Evolutionary conservation across 1,140 invertebrate genomes (phyloP).

Genomic region (Panagrolaimus sp.): DNA sequence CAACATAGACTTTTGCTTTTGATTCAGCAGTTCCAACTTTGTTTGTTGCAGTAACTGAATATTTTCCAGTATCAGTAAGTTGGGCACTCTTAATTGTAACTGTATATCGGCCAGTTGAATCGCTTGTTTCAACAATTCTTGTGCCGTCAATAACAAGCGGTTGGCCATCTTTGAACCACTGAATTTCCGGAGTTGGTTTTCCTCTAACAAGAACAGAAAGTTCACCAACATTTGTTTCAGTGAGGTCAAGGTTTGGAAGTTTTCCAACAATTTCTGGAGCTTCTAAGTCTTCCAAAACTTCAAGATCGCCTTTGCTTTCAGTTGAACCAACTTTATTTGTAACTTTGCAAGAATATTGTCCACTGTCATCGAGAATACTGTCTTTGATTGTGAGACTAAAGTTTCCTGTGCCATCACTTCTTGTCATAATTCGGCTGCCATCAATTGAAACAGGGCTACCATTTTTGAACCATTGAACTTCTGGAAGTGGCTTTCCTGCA

Average conservation of each 20-base stretch:
- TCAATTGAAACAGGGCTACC: constrained; percentile 68
- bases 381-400: constrained; percentile 56
- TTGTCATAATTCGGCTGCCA: constrained; percentile 61
- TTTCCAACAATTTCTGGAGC: constrained; percentile 21
- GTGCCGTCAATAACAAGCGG: constrained; percentile 65
- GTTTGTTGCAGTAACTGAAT: constrained; percentile 46
- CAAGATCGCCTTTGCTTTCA: background rate
- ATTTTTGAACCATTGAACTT: constrained; percentile 70
- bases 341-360: constrained; percentile 17
- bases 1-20: constrained; percentile 24
- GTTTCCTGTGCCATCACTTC: constrained; percentile 63
- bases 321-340: constrained; percentile 2
- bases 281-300: constrained; percentile 13
- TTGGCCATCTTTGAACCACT: constrained; percentile 58
- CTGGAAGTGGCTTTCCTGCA: constrained; percentile 76
- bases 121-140: constrained; percentile 41
- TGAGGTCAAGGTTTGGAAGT: constrained; percentile 55
- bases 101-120: constrained; percentile 53
- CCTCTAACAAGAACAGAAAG: constrained; percentile 48
- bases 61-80: constrained; percentile 31
- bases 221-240: constrained; percentile 34
- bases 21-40: constrained; percentile 36
- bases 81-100: constrained; percentile 60
- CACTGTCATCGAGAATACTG: constrained; percentile 48
- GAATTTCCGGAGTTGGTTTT: constrained; percentile 58